These are phyloP conservation scores for Sus scrofa DNA, from an alignment of 2,113 vertebrate genomes.

Conservation along the genomic window T2T-Sscrofa CM000820.6:133045001-133045500, in stretches of 20 bases:
- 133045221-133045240: background rate
- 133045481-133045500: background rate
- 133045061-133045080: background rate
- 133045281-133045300: background rate
- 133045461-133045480: background rate
- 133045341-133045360: background rate
- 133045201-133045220: conserved; percentile 14
- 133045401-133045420: background rate
- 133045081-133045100: background rate
- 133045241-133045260: background rate
- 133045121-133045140: background rate
- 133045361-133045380: background rate
- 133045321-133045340: background rate
- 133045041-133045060: background rate
- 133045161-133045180: background rate
- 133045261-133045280: background rate
- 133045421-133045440: background rate
- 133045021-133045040: background rate
- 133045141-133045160: background rate
- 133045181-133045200: conserved; percentile 3
- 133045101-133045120: background rate
- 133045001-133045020: background rate
- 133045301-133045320: background rate
- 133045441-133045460: background rate
- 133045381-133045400: background rate